Percentiles rank a stretch among this genome's conserved stretches.
These are phyloP conservation scores for Python bivittatus DNA, from an alignment of 2,113 vertebrate genomes.

Conservation along the genomic window DNA sequence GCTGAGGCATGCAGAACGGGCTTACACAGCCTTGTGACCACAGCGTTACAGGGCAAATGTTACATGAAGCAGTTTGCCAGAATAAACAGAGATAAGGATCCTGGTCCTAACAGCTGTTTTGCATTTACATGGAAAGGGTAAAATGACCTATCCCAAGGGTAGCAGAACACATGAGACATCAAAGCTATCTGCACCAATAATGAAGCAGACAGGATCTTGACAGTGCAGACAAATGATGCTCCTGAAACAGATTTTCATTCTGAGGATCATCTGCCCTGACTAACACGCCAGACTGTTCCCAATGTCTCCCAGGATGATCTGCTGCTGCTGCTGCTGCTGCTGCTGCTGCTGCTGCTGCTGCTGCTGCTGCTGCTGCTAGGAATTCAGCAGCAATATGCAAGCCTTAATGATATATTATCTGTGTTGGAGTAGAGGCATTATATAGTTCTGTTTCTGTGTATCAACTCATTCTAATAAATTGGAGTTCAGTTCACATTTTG, in stretches of 20 bases:
- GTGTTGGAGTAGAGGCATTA: no score
- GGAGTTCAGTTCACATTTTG: not conserved
- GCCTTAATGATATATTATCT: no score
- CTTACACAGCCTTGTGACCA: not conserved
- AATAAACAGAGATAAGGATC: conserved; percentile 16
- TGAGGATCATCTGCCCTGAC: not conserved
- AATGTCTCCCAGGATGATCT: conserved; percentile 2
- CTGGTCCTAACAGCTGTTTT: not conserved
- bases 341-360: no score
- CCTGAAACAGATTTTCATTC: not conserved
- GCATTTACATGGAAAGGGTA: not conserved
- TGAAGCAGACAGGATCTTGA: not conserved
- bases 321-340: no score
- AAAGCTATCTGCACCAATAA: not conserved
- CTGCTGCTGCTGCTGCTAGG: not conserved
- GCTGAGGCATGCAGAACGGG: not conserved
- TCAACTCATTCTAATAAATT: no score
- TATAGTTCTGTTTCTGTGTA: no score
- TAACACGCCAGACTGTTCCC: not conserved
- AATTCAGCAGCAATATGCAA: no score
- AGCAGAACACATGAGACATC: not conserved
- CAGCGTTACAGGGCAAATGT: not conserved
- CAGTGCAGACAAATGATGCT: not conserved
- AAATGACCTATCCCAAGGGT: not conserved
- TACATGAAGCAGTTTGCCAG: conserved; percentile 30